A percentile compares a stretch with the other conserved stretches of the same genome.
Evolutionary conservation across 2,888 invertebrate species (phyloP).

Genomic region (Noctua fimbriata): DNA sequence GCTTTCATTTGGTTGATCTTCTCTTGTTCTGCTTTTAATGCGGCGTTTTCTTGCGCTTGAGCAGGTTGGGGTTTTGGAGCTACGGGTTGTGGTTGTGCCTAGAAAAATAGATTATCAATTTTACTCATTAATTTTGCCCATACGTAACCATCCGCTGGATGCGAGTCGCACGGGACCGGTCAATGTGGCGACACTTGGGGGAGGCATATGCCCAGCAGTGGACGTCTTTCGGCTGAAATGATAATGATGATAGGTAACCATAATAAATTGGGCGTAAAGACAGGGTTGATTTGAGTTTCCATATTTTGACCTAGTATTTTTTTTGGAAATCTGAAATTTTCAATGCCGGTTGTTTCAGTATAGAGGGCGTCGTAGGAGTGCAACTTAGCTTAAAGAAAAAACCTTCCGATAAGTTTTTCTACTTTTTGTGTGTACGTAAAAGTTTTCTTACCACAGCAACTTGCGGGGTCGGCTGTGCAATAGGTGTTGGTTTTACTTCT

Average conservation of each 20-base stretch:
- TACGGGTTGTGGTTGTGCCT: conserved; percentile 48
- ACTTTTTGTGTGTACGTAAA: not conserved
- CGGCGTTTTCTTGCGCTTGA: conserved; percentile 76
- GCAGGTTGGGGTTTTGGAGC: conserved; percentile 50
- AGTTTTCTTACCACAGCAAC: conserved; percentile 41
- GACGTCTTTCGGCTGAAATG: too few relatives aligned
- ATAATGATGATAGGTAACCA: too few relatives aligned
- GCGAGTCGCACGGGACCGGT: too few relatives aligned
- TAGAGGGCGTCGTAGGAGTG: too few relatives aligned
- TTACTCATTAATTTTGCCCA: too few relatives aligned
- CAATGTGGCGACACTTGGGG: too few relatives aligned
- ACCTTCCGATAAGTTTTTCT: not conserved
- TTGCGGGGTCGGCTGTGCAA: conserved; percentile 52
- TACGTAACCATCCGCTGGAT: too few relatives aligned
- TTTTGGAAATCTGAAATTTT: too few relatives aligned
- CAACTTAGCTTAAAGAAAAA: too few relatives aligned
- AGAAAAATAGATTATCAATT: not conserved
- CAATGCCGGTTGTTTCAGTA: too few relatives aligned
- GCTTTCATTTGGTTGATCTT: conserved; percentile 79
- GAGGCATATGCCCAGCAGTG: too few relatives aligned
- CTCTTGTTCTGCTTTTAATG: conserved; percentile 83
- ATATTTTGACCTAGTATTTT: too few relatives aligned
- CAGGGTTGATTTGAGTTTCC: not conserved
- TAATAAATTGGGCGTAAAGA: not conserved
- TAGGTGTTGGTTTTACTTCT: conserved; percentile 67